Evolutionary conservation across 2,888 invertebrate genomes (phyloP).

Genomic region (Drosophila maculinotata): DNA sequence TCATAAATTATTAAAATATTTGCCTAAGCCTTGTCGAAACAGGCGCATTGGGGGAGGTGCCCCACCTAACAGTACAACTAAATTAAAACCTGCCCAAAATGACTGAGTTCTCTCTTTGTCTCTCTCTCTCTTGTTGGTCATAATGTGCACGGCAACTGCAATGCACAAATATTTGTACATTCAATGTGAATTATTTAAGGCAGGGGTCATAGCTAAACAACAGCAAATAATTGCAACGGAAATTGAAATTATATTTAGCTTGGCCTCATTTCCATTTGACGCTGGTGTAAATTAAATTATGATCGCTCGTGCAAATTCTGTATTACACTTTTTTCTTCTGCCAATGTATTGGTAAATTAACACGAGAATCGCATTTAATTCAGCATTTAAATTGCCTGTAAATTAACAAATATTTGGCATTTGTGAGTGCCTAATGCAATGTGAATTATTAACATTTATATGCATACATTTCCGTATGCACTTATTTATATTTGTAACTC

Average conservation of each 20-base stretch:
- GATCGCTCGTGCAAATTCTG: slow-evolving; percentile 1
- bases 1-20: slow-evolving; percentile 60
- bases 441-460: neutral
- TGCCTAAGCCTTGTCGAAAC: slow-evolving; percentile 16
- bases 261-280: slow-evolving; percentile 48
- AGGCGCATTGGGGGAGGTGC: neutral
- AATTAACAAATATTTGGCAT: slow-evolving; percentile 35
- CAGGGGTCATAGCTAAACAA: slow-evolving; percentile 6
- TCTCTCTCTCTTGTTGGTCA: slow-evolving; percentile 15
- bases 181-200: slow-evolving; percentile 68
- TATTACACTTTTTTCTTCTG: slow-evolving; percentile 7
- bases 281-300: slow-evolving; percentile 44
- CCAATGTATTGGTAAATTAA: slow-evolving; percentile 16
- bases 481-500: too few relatives aligned
- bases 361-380: slow-evolving; percentile 18
- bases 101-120: slow-evolving; percentile 9
- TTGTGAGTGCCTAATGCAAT: slow-evolving; percentile 23
- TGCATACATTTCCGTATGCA: neutral
- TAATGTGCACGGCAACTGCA: slow-evolving; percentile 25
- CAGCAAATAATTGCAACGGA: slow-evolving; percentile 66
- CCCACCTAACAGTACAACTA: slow-evolving; percentile 15
- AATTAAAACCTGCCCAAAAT: slow-evolving; percentile 55
- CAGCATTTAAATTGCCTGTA: slow-evolving; percentile 37
- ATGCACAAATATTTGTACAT: slow-evolving; percentile 30
- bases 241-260: slow-evolving; percentile 73